Percentiles rank a stretch among this genome's conserved stretches.
Conservation (phyloP, 2,888 invertebrate genomes). For the Apoderus coryli region DNA sequence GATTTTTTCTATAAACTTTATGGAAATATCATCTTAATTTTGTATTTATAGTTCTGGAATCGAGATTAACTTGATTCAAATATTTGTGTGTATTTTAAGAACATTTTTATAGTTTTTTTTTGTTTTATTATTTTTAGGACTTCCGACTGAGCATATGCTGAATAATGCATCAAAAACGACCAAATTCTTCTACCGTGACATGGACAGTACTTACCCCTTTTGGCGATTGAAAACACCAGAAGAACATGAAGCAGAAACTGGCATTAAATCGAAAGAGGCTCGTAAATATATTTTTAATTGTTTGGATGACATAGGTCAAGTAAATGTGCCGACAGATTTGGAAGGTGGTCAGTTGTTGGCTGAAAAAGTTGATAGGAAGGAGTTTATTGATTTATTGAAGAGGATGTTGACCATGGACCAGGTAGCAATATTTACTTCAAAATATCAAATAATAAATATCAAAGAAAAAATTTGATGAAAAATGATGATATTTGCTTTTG, state of each 20-base stretch:
- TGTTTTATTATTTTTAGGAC: conserved; percentile 52
- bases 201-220: conserved; percentile 80
- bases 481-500: too few relatives aligned
- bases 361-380: conserved; percentile 92
- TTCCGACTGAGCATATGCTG: conserved; percentile 97
- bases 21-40: too few relatives aligned
- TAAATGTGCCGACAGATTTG: conserved; percentile 92
- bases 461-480: too few relatives aligned
- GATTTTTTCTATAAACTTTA: too few relatives aligned
- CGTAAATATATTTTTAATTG: conserved; percentile 99
- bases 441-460: conserved; percentile 12
- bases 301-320: conserved; percentile 95
- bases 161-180: conserved; percentile 95
- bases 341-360: conserved; percentile 93
- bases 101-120: too few relatives aligned
- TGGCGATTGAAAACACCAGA: conserved; percentile 89
- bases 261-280: conserved; percentile 97
- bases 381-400: conserved; percentile 95
- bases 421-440: conserved; percentile 39
- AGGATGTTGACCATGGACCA: conserved; percentile 98
- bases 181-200: conserved; percentile 94
- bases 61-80: too few relatives aligned
- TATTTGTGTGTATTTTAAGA: too few relatives aligned
- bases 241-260: conserved; percentile 95
- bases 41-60: too few relatives aligned